Evolutionary conservation across 2,888 invertebrate genomes (phyloP), one percentile per base, ranked within the genome.

Genomic region (Sabatieria punctata): DNA sequence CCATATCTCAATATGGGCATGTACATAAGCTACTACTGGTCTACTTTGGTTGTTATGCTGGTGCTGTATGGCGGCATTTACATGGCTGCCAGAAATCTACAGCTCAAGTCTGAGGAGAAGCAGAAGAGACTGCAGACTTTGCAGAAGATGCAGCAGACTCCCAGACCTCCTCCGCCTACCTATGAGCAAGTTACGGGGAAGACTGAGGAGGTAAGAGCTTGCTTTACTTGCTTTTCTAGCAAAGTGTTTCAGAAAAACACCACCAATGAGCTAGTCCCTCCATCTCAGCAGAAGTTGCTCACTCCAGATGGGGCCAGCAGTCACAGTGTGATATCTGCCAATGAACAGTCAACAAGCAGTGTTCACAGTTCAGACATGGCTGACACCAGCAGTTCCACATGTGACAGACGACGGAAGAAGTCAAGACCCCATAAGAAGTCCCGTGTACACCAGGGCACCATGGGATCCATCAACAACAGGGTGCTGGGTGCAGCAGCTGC

Each of bases 1-100:
- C 88, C 93, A 0, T 78, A 91, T 45, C 93, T 97, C 68, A 95
- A 95, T 67, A 91, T 93, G 55, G 83, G 91, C 43, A 75, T 95
- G 49, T 93, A 93, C 47, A 86, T 95, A 58, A 83, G 82, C 42
- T 41, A 44, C 68, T 95, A 89, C 66, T 97, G 91, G 93, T 86
- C 83, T 38, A 97, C 97, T 0, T 72, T 99, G 27, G 78, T 89
- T 47, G 88, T 99, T 36, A 76, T 99, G 51, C 86, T 93, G 64
- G 79, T 86, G 49, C 74, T 99, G 11, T 99, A 99, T 66, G 86
- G 85, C 41, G 93, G 91, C 11, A 95, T 95, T 60, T 95, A 93
- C 68, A 85, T 85, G 65, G 91, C 89, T 35, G 95, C 93, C 4
- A 85, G 89, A 64, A 85, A 86, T 57, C 85, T 95, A 83, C 91